Evolutionary conservation across 1,140 invertebrate genomes (phyloP).

Genomic region (Orius insidiosus): DNA sequence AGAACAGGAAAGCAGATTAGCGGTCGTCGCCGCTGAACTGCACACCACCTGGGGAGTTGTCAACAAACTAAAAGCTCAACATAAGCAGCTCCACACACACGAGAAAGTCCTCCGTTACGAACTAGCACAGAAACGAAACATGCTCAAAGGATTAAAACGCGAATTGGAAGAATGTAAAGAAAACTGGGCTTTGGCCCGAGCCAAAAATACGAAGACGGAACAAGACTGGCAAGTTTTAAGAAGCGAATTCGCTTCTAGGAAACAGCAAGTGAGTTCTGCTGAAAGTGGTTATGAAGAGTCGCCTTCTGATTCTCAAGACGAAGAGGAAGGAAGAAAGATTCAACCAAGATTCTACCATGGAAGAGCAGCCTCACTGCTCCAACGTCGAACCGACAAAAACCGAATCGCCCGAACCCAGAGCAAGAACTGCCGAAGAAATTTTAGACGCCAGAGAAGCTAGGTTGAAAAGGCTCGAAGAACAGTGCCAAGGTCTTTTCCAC

Average conservation of each 20-base stretch:
- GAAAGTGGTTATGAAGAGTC: slow-evolving; percentile 23
- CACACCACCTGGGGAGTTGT: slow-evolving; percentile 77
- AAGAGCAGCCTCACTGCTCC: background rate
- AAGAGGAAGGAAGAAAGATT: slow-evolving; percentile 2
- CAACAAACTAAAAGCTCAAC: slow-evolving; percentile 59
- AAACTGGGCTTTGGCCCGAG: slow-evolving; percentile 64
- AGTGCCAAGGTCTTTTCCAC: slow-evolving; percentile 43
- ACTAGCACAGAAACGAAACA: slow-evolving; percentile 67
- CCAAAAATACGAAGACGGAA: slow-evolving; percentile 73
- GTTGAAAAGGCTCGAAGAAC: slow-evolving; percentile 46
- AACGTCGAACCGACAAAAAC: too few relatives aligned
- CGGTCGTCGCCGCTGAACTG: slow-evolving; percentile 61
- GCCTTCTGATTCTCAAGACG: slow-evolving; percentile 9
- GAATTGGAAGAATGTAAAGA: slow-evolving; percentile 72
- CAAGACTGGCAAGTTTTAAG: slow-evolving; percentile 61
- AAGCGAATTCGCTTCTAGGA: slow-evolving; percentile 60
- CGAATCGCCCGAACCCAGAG: background rate
- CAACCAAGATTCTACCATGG: background rate
- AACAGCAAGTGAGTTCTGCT: slow-evolving; percentile 29
- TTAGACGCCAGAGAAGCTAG: slow-evolving; percentile 39
- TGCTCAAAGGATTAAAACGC: slow-evolving; percentile 63
- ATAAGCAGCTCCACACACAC: slow-evolving; percentile 70
- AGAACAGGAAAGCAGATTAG: slow-evolving; percentile 44
- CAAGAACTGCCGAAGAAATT: slow-evolving; percentile 33
- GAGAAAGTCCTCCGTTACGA: slow-evolving; percentile 78